Base-by-base conservation (phyloP, 2,113 vertebrate genomes). In the Pogona vitticeps region DNA sequence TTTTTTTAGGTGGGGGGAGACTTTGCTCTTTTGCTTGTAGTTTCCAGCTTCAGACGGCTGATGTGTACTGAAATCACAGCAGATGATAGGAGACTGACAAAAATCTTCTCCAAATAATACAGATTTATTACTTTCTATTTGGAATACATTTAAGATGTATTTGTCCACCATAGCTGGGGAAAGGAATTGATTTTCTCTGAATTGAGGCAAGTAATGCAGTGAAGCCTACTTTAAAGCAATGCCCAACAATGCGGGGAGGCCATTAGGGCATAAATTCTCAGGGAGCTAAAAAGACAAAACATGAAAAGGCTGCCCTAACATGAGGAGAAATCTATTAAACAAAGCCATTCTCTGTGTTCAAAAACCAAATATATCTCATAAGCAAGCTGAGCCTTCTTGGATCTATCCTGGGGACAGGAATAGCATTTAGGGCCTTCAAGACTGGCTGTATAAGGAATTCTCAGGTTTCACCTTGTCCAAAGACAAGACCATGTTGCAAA, bases 311-410 rank as follows among this genome's bases (percentile, higher is more conserved):
- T 90, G 90, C 83, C 85, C 76, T 90, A 86, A 76, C 91, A 87
- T 83, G 78, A 94, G 86, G 76, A 85, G 84, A 90, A 86, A 90
- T 63, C 84, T 93, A 91, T 92, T 94, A 93, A 93, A 92, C 0
- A 65, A 91, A 90, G 85, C 87, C 85, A 72, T 58, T 90, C 80
- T 85, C 86, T 92, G 89, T 90, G 85, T 85, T 93, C 71, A 89
- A 94, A 94, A 95, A 92, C 93, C 94, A 94, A 92, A 93, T 86
- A 92, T 83, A 91, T 91, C 91, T 93, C 92, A 91, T 91, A 93
- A 91, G 93, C 88, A 85, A 94, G 84, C 70, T 76, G 88, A 91
- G 93, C 83, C 91, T 95, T 94, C 89, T 84, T 86, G 92, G 95
- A 93, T 88, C 94, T 92, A 90, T 92, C 91, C 85, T 83, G 86